These are phyloP conservation scores for Engystomops pustulosus DNA, from an alignment of 2,113 vertebrate species.

Conservation along the genomic window DNA sequence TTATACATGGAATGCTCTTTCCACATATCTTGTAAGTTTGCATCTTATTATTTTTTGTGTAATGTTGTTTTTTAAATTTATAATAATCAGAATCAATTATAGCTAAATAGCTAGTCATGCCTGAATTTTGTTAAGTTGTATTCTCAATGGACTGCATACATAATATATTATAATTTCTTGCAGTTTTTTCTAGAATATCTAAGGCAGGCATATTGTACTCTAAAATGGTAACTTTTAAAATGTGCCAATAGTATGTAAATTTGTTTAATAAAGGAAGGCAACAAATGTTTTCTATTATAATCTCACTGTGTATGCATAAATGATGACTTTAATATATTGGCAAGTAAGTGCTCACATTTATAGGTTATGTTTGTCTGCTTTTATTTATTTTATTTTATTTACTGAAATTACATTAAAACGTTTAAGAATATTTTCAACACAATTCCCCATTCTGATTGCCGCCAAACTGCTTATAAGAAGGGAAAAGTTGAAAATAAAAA, in stretches of 20 bases:
- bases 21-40: neutral
- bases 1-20: slow-evolving; percentile 5
- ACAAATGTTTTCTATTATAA: neutral
- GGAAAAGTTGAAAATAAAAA: no score
- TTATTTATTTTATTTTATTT: neutral
- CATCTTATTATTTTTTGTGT: slow-evolving; percentile 12
- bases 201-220: neutral
- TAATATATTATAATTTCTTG: neutral
- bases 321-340: neutral
- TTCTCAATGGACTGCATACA: neutral
- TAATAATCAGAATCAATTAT: neutral
- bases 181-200: neutral
- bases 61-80: neutral
- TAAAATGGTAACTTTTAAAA: neutral
- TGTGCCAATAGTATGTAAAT: slow-evolving; percentile 29
- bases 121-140: neutral
- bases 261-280: neutral
- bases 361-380: neutral
- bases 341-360: slow-evolving; percentile 13
- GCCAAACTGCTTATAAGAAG: neutral
- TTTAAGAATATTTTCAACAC: neutral
- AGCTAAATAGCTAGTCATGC: neutral
- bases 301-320: neutral
- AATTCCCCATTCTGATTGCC: neutral
- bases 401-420: neutral